These are phyloP conservation scores for Phyllostomus hastatus DNA, from an alignment of 2,113 vertebrate species.

Conservation along the genomic window DNA sequence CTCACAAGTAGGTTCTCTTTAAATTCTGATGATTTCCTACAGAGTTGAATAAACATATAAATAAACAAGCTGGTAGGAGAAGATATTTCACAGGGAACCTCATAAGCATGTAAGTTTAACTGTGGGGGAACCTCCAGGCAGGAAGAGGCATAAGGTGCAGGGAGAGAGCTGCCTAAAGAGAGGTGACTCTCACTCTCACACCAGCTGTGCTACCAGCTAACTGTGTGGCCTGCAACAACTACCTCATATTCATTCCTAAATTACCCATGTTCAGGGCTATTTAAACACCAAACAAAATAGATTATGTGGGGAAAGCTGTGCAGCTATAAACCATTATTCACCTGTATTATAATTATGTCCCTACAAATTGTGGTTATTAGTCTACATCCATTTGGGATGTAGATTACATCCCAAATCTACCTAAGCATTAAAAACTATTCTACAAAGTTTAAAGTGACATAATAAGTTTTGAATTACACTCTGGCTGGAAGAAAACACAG, in stretches of 20 bases:
- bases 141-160: neutral
- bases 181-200: neutral
- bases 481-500: conserved; percentile 1
- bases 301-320: neutral
- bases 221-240: neutral
- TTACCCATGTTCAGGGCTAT: neutral
- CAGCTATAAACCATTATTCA: conserved; percentile 2
- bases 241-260: neutral
- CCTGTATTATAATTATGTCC: neutral
- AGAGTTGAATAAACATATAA: neutral
- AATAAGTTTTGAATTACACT: conserved; percentile 57
- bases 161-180: neutral
- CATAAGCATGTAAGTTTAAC: neutral
- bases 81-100: neutral
- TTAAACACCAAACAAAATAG: conserved; percentile 15
- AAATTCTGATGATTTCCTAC: neutral
- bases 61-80: neutral
- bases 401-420: neutral
- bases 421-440: neutral
- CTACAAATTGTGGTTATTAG: conserved; percentile 21
- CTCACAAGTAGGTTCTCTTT: neutral
- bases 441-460: conserved; percentile 43
- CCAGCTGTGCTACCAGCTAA: neutral
- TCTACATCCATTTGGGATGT: too few species aligned
- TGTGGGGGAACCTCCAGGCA: neutral